Conservation (phyloP, 2,113 vertebrate genomes). For the Panthera leo region DNA sequence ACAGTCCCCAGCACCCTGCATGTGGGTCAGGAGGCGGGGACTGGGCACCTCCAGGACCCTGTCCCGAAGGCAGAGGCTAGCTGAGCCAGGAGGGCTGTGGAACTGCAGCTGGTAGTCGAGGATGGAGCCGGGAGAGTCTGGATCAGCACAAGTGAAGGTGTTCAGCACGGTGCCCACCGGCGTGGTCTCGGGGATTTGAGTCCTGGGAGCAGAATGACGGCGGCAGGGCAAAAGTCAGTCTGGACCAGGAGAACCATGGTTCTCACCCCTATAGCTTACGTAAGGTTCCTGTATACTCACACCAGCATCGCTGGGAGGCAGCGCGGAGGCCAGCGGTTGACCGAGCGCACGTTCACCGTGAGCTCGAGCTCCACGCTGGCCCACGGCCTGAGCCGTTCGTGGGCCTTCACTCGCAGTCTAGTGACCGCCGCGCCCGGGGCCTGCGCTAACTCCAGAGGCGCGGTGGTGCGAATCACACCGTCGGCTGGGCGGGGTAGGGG, state of each 20-base stretch:
- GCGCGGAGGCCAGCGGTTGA: constrained; percentile 56
- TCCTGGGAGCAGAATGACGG: constrained; percentile 59
- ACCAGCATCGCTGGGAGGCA: constrained; percentile 81
- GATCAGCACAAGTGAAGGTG: constrained; percentile 72
- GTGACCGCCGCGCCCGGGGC: neutral
- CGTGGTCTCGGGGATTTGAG: constrained; percentile 75
- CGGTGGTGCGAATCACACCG: constrained; percentile 77
- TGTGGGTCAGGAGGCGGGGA: neutral
- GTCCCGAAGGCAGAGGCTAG: constrained; percentile 76
- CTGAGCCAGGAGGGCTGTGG: neutral
- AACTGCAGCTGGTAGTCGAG: constrained; percentile 77
- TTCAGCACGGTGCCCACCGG: constrained; percentile 63
- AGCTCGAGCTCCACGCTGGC: constrained; percentile 28
- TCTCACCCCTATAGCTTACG: neutral
- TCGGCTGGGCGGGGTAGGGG: constrained; percentile 62
- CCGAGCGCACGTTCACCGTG: constrained; percentile 71
- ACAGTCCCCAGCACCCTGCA: neutral
- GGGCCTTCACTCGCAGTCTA: constrained; percentile 78
- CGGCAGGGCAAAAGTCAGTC: neutral
- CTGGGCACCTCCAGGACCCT: constrained; percentile 74
- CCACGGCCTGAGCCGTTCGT: neutral
- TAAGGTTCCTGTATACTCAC: constrained; percentile 61
- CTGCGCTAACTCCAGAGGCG: constrained; percentile 65
- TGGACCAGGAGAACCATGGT: accelerated
- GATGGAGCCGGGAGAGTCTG: neutral